Evolutionary conservation across 1,140 invertebrate species (phyloP), one percentile per base, ranked within the genome.

Genomic region (Drosophila auraria): DNA sequence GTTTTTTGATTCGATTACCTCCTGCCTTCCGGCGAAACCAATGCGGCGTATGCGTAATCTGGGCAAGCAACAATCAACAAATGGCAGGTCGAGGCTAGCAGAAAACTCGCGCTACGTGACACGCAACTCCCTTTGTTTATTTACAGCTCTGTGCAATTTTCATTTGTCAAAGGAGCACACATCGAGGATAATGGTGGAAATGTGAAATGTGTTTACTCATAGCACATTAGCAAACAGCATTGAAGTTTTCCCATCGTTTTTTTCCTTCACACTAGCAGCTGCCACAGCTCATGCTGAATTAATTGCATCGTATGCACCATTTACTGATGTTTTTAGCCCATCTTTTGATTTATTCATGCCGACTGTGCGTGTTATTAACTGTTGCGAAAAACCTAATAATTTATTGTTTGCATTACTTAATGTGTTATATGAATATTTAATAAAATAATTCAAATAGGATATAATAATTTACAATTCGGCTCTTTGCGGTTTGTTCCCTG

Each of bases 21-120:
- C 33, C 20, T 44, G 9, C 14, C 27, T 9, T 25, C 33, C 3
- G 14, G 40, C 11, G 42, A 30, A 56, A 54, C 62, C 68, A 68
- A 47, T 23, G n/a, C 7, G 56, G 54, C 73, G 79, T 38, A 73
- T 82, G 62, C 20, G 65, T 59, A 61, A 63, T 82, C 51, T 45
- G 44, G 14, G 17, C 15, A 27, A 47, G 47, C 51, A 78, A 71
- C 54, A 63, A 60, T 56, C 60, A 49, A 73, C 80, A 82, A 78
- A 82, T 78, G 57, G 72, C 63, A 57, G 45, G 33, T 27, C 33
- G 47, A 15, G 53, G 44, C 68, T 56, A 66, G 64, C 54, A 44
- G 57, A 75, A 75, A 56, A 76, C 78, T 73, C 59, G 50, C 40
- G 40, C 40, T 74, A 74, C 80, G 74, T 82, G 74, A 64, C 80